Percentiles rank a stretch among this genome's conserved stretches.
Evolutionary conservation across 2,888 invertebrate genomes (phyloP).

Genomic region (Oligia fasciuncula): DNA sequence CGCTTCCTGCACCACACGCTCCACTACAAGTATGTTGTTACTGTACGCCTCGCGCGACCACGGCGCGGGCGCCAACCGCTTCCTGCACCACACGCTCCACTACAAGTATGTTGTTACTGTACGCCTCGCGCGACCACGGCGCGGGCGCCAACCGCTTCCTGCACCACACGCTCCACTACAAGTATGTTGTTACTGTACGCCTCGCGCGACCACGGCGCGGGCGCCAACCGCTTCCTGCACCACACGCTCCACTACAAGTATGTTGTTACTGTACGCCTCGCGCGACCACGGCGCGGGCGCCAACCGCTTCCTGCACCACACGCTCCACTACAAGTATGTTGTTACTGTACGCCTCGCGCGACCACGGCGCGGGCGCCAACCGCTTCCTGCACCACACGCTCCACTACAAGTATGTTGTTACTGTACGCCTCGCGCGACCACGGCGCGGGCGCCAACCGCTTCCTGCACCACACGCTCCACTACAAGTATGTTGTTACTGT

Average conservation of each 20-base stretch:
- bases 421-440: slow-evolving; percentile 93
- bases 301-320: slow-evolving; percentile 96
- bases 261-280: slow-evolving; percentile 74
- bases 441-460: slow-evolving; percentile 96
- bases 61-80: slow-evolving; percentile 96
- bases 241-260: slow-evolving; percentile 94
- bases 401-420: slow-evolving; percentile 89
- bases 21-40: slow-evolving; percentile 89
- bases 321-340: slow-evolving; percentile 92
- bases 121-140: slow-evolving; percentile 93
- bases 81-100: slow-evolving; percentile 95
- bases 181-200: slow-evolving; percentile 86
- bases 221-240: slow-evolving; percentile 96
- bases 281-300: slow-evolving; percentile 96
- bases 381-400: slow-evolving; percentile 96
- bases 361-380: slow-evolving; percentile 96
- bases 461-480: slow-evolving; percentile 95
- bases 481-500: slow-evolving; percentile 86
- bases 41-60: slow-evolving; percentile 93
- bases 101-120: slow-evolving; percentile 86
- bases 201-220: slow-evolving; percentile 96
- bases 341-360: slow-evolving; percentile 88
- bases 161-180: slow-evolving; percentile 95
- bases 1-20: slow-evolving; percentile 96
- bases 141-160: slow-evolving; percentile 96